phyloP scores from a whole-genome alignment of 2,113 vertebrate species.

The Lophochroa leadbeateri region DNA sequence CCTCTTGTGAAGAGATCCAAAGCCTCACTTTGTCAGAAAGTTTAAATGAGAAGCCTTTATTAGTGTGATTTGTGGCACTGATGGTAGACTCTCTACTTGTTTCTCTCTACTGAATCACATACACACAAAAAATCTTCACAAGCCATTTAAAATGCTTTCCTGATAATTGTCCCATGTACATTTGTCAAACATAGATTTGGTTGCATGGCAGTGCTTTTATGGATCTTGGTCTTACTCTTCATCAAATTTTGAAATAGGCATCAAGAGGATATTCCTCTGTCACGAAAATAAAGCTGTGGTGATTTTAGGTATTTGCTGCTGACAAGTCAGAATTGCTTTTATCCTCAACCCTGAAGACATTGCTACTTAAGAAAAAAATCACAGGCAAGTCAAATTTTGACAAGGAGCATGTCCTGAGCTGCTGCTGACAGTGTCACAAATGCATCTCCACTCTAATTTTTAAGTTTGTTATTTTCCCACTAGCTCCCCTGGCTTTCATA shows the following conservation, averaged over 20 bases:
- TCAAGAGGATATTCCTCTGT: not conserved
- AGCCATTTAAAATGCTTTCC: not conserved
- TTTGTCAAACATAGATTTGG: not conserved
- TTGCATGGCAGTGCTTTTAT: not conserved
- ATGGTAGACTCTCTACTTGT: not conserved
- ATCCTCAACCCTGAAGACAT: not conserved
- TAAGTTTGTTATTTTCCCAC: not conserved
- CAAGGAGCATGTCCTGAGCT: not conserved
- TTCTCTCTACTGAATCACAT: not conserved
- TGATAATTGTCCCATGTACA: not conserved
- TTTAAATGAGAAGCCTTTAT: not conserved
- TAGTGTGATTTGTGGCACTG: not conserved
- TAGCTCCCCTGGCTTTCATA: not conserved
- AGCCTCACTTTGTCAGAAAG: not conserved
- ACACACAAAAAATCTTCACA: not conserved
- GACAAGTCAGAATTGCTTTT: not conserved
- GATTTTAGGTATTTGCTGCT: not conserved
- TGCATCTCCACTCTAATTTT: not conserved
- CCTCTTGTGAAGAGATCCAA: not conserved
- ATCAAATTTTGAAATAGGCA: not conserved
- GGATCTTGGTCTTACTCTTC: not conserved
- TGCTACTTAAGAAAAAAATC: not conserved
- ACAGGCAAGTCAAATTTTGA: not conserved
- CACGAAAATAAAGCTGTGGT: not conserved
- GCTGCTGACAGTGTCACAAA: not conserved